A percentile compares a stretch with the other conserved stretches of the same genome.
phyloP scores from a whole-genome alignment of 2,888 invertebrate species.

The Catocala fraxini region DNA sequence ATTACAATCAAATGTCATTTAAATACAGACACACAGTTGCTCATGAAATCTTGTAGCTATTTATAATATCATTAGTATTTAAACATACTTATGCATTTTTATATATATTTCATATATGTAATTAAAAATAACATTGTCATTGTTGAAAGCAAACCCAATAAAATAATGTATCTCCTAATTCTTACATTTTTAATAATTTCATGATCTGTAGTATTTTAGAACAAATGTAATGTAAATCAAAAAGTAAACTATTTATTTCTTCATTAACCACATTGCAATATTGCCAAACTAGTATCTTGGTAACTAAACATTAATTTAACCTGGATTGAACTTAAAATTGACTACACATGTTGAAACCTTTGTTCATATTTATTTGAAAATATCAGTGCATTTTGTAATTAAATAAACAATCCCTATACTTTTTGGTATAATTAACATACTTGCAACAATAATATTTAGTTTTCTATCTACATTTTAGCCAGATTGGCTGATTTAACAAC shows the following conservation, averaged over 20 bases:
- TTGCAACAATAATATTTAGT: slow-evolving; percentile 13
- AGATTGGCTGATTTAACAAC: neutral
- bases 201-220: too few species aligned
- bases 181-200: too few species aligned
- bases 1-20: too few species aligned
- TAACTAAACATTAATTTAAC: slow-evolving; percentile 37
- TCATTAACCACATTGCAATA: slow-evolving; percentile 1
- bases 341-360: slow-evolving; percentile 4
- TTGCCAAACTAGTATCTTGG: slow-evolving; percentile 29
- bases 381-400: slow-evolving; percentile 6
- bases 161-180: too few species aligned
- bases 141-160: too few species aligned
- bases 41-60: too few species aligned
- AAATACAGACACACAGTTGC: too few species aligned
- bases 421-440: slow-evolving; percentile 23
- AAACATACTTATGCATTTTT: too few species aligned
- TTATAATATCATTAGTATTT: too few species aligned
- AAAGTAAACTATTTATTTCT: neutral
- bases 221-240: neutral
- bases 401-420: slow-evolving; percentile 9
- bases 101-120: too few species aligned
- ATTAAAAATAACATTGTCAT: too few species aligned
- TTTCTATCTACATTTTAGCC: slow-evolving; percentile 14
- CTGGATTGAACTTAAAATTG: slow-evolving; percentile 20
- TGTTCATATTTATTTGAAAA: slow-evolving; percentile 4